Base-by-base conservation (phyloP, 2,797 vertebrate genomes). In the Martes flavigula region DNA sequence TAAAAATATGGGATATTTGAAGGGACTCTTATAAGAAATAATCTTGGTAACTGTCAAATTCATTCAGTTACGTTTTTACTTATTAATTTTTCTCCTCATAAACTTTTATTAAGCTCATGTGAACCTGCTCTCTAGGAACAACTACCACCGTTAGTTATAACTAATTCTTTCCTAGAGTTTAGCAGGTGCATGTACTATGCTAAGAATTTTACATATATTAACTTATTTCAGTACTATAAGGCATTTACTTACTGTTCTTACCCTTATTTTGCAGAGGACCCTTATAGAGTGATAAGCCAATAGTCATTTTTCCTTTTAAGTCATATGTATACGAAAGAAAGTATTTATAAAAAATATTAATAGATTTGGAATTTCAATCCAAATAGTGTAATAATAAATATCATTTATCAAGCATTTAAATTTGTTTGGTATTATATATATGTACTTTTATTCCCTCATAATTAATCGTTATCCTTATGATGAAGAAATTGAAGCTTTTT, bases 321-420 rank as follows among this genome's bases (percentile, higher is more conserved):
- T 82, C 48, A 0, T 40, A 73, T 85, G 0, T 40, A 78, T 30
- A 82, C 23, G 30, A 43, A 86, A 43, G 43, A 3, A 83, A 75
- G 68, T 79, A 13, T 77, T 86, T 70, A 73, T 88, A 56, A 60
- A 89, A 84, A 92, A 70, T 96, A n/a, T 79, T 86, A 79, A 66
- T 75, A 87, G 23, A 46, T 95, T 95, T 97, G 32, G 62, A 90
- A 91, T 73, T 96, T 62, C 18, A 95, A 7, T 86, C 56, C 11
- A 72, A 64, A n/a, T 93, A 83, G n/a, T 87, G 14, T 83, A 97
- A 46, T 94, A 79, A 43, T 68, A 84, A 32, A 25, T 94, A 30
- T 78, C 9, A 78, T 58, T 92, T 90, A 66, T 75, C 30, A 20
- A 89, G 78, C 78, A 89, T 91, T 78, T 95, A 88, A 62, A 93